Evolutionary conservation across 2,113 vertebrate species (phyloP).

Genomic region (Oreotrochilus melanogaster): DNA sequence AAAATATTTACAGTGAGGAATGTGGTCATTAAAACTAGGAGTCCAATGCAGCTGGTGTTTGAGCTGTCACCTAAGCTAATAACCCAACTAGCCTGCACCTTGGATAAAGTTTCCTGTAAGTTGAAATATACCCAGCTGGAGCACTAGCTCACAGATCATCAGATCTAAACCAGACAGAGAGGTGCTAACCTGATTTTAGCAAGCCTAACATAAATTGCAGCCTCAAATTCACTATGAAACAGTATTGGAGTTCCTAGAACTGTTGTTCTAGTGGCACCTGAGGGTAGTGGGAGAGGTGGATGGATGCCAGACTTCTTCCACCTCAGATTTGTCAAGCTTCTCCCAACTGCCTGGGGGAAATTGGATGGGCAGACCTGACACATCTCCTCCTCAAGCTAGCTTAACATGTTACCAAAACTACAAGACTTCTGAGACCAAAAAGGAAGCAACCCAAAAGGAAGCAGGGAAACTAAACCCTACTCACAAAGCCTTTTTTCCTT

Average conservation of each 20-base stretch:
- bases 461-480: not conserved
- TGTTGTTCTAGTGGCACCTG: not conserved
- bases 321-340: not conserved
- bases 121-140: not conserved
- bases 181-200: not conserved
- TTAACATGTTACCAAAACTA: not conserved
- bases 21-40: not conserved
- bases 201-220: not conserved
- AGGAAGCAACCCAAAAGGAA: not conserved
- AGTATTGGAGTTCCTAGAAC: not conserved
- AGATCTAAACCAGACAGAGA: not conserved
- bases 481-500: not conserved
- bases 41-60: not conserved
- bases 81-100: not conserved
- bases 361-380: not conserved
- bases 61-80: not conserved
- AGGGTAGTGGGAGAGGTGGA: not conserved
- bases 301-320: not conserved
- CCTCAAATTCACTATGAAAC: not conserved
- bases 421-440: not conserved
- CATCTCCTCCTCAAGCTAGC: not conserved
- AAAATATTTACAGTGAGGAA: not conserved
- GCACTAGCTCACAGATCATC: accelerated
- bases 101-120: not conserved
- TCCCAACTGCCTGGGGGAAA: not conserved